Conservation (phyloP, 2,888 invertebrate genomes). For the Portevinia maculata region DNA sequence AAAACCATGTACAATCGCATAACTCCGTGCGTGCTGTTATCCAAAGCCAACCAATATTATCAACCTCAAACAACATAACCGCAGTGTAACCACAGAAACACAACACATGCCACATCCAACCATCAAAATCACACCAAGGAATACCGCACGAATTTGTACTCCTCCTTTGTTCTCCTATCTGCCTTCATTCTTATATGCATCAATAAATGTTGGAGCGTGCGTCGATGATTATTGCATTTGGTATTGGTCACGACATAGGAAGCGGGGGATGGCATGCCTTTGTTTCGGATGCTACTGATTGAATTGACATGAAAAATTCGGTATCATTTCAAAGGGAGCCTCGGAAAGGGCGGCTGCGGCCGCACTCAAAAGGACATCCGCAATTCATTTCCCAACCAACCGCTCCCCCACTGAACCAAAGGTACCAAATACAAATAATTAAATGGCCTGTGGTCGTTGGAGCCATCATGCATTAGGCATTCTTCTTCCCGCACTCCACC, state of each 20-base stretch:
- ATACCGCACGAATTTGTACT: constrained; percentile 39
- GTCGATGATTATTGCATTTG: constrained; percentile 22
- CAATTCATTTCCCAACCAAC: too few relatives aligned
- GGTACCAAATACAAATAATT: constrained; percentile 47
- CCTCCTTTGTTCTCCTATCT: neutral
- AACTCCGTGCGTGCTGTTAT: too few relatives aligned
- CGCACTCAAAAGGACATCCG: too few relatives aligned
- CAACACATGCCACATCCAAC: constrained; percentile 29
- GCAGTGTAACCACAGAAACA: constrained; percentile 46
- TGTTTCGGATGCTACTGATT: constrained; percentile 25
- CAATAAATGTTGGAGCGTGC: constrained; percentile 9
- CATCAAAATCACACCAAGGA: constrained; percentile 50
- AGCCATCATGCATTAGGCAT: neutral
- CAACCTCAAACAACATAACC: constrained; percentile 53
- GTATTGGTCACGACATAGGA: neutral
- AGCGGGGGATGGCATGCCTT: neutral
- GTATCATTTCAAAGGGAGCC: constrained; percentile 10
- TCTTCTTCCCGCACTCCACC: neutral
- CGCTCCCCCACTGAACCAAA: neutral
- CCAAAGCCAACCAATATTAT: constrained; percentile 36
- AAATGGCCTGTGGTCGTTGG: constrained; percentile 36
- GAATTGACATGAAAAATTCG: constrained; percentile 25
- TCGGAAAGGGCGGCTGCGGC: constrained; percentile 5
- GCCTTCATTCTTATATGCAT: neutral
- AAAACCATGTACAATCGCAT: too few relatives aligned